These are phyloP conservation scores for Apis laboriosa DNA, from an alignment of 1,140 invertebrate species.

Conservation along the genomic window DNA sequence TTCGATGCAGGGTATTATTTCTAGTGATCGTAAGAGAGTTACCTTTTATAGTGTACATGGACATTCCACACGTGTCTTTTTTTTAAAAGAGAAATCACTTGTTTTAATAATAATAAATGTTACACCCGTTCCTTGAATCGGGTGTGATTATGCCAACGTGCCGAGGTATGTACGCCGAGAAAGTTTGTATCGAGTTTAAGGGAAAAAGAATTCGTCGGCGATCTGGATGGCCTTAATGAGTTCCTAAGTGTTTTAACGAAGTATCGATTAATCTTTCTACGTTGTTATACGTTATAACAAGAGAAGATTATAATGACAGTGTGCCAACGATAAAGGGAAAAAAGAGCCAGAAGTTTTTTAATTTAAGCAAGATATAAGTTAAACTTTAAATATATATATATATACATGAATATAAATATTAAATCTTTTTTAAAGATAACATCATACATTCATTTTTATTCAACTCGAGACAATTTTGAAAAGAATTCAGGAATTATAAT, in stretches of 20 bases:
- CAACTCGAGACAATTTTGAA: too few relatives aligned
- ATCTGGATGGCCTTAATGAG: neutral
- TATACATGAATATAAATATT: too few relatives aligned
- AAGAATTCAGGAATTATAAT: too few relatives aligned
- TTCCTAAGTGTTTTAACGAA: neutral
- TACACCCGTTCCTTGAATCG: neutral
- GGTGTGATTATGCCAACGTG: neutral
- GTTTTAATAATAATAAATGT: neutral
- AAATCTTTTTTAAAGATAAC: too few relatives aligned
- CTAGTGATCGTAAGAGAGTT: slow-evolving; percentile 53
- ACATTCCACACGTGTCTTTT: neutral
- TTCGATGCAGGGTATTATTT: slow-evolving; percentile 58
- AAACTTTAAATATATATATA: too few relatives aligned
- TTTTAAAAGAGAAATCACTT: neutral
- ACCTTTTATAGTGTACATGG: slow-evolving; percentile 16
- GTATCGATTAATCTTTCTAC: neutral
- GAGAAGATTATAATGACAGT: neutral
- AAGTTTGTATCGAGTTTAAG: neutral
- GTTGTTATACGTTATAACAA: neutral
- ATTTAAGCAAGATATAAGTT: too few relatives aligned
- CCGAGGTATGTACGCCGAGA: too few relatives aligned
- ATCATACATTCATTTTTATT: too few relatives aligned
- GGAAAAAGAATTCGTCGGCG: slow-evolving; percentile 13
- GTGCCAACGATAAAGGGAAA: neutral
- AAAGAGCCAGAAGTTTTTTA: too few relatives aligned